These are phyloP conservation scores for Arrhamphus sclerolepis DNA, from an alignment of 2,797 vertebrate genomes.

Conservation along the genomic window DNA sequence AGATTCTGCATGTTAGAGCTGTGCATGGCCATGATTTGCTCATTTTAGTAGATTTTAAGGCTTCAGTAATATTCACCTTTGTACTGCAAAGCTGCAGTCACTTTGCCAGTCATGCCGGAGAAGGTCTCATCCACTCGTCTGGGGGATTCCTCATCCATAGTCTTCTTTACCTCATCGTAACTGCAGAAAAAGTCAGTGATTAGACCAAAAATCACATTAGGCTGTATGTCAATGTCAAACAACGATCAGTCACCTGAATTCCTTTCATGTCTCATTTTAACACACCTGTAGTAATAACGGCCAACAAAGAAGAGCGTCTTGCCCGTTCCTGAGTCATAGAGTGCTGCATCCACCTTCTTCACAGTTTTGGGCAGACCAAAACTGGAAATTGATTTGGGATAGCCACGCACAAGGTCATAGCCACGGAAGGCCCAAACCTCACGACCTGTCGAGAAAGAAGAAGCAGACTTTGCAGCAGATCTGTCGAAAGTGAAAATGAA, in stretches of 20 bases:
- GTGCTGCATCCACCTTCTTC: slow-evolving; percentile 82
- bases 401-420: slow-evolving; percentile 73
- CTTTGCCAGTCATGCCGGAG: slow-evolving; percentile 68
- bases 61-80: slow-evolving; percentile 70
- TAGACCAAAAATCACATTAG: neutral
- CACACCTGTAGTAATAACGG: slow-evolving; percentile 84
- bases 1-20: neutral
- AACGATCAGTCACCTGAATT: neutral
- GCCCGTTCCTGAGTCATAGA: slow-evolving; percentile 71
- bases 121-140: slow-evolving; percentile 68
- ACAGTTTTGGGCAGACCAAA: slow-evolving; percentile 81
- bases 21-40: neutral
- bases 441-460: slow-evolving; percentile 29
- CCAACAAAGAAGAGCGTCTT: slow-evolving; percentile 86
- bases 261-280: neutral
- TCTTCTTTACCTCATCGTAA: slow-evolving; percentile 80
- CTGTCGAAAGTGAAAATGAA: neutral
- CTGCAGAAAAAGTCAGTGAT: slow-evolving; percentile 58
- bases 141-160: slow-evolving; percentile 83
- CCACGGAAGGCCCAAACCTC: slow-evolving; percentile 80
- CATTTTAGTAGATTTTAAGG: neutral
- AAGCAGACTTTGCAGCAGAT: neutral
- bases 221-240: neutral
- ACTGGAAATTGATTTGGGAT: slow-evolving; percentile 71
- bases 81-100: slow-evolving; percentile 84